Evolutionary conservation across 2,888 invertebrate genomes (phyloP), one percentile per base, ranked within the genome.

Genomic region (Apotomis capreana): DNA sequence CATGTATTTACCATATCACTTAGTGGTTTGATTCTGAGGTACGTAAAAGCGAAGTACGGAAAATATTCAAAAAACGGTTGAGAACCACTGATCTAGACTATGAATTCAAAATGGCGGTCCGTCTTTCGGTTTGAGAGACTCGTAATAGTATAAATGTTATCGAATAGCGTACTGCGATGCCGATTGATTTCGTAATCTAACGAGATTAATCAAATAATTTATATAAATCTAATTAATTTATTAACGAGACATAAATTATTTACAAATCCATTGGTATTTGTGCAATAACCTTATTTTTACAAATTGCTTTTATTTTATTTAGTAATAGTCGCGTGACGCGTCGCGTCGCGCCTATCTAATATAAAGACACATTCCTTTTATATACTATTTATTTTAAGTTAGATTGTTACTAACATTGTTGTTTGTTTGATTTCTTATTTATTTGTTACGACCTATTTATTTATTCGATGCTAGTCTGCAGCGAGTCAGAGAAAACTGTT

Each of bases 281-380:
- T 84, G 85, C 84, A 85, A 84, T 85, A 71, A 61, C 51, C 55
- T 55, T 67, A 83, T 78, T 62, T 76, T 74, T 75, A 75, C 75
- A 77, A 76, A 69, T 40, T 68, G 76, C 78, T 77, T 78, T 78
- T 79, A 78, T 78, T 78, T 78, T 77, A 74, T 74, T 75, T 74
- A 75, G 58, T 61, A 61, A 67, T 46, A 55, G 57, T 60, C 40
- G 52, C 57, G 57, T 46, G 13, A 37, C 51, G 15, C 44, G 51
- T 37, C 51, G 15, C 44, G 51, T 37, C 13, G 51, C 68, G 62
- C 26, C 49, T 59, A 63, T 52, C 51, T 26, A 44, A 37, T 86
- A 83, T 85, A 80, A 88, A 88, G 87, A 88, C 88, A 89, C 88
- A 87, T 80, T 70, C 67, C 70, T 62, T 70, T 68, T 70, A 74